Evolutionary conservation across 1,140 invertebrate species (phyloP).

Genomic region (Atta texana): DNA sequence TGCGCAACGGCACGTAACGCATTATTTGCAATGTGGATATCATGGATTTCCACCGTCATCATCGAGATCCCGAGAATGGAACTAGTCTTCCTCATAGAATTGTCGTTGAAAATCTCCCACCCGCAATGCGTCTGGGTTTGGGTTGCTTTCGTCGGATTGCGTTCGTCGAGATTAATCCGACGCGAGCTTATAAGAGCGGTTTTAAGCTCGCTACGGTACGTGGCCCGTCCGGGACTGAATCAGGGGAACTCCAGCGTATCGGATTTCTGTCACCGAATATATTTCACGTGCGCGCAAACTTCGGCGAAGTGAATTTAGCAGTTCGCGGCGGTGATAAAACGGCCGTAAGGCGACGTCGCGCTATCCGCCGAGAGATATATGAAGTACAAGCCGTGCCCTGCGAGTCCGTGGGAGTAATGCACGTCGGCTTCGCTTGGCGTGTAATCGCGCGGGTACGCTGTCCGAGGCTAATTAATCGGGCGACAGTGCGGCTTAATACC

Average conservation of each 20-base stretch:
- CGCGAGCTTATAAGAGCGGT: conserved; percentile 55
- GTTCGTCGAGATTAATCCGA: conserved; percentile 59
- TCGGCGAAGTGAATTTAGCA: conserved; percentile 64
- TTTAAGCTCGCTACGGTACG: conserved; percentile 16
- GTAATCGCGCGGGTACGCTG: conserved; percentile 55
- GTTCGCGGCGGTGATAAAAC: conserved; percentile 62
- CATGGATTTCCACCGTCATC: conserved; percentile 2
- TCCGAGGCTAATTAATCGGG: conserved; percentile 67
- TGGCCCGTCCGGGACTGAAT: conserved; percentile 19
- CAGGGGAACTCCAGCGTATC: conserved; percentile 23
- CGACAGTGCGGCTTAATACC: conserved; percentile 52
- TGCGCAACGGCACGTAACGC: neutral
- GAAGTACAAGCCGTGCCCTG: conserved; percentile 28
- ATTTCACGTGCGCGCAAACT: conserved; percentile 55
- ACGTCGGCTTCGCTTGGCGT: conserved; percentile 16
- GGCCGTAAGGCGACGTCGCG: conserved; percentile 59
- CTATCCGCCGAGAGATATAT: conserved; percentile 34
- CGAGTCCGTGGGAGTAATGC: conserved; percentile 14
- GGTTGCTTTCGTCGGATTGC: neutral
- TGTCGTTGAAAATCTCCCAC: conserved; percentile 30
- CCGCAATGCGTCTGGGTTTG: neutral
- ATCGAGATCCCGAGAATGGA: neutral
- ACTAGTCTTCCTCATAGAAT: neutral
- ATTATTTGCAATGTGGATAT: conserved; percentile 12
- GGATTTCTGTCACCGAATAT: conserved; percentile 60